Percentiles rank a stretch among this genome's conserved stretches.
phyloP scores from a whole-genome alignment of 2,888 invertebrate genomes.

The Xylocampa areola region DNA sequence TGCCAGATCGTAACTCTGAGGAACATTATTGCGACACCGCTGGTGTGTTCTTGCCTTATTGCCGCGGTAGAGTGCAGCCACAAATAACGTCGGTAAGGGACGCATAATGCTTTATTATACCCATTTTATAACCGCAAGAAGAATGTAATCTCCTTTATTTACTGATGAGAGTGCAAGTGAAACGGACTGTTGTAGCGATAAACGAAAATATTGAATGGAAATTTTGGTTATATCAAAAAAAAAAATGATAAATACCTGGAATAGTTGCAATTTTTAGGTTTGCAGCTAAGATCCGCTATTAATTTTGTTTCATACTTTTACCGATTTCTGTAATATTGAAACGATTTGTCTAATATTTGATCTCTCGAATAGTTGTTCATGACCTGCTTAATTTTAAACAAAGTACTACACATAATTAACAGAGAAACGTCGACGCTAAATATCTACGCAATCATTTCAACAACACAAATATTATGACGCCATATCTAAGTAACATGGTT shows the following conservation, averaged over 20 bases:
- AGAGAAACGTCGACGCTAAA: not conserved
- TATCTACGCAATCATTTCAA: not conserved
- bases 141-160: conserved; percentile 84
- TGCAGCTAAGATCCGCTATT: no score
- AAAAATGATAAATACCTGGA: no score
- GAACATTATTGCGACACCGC: conserved; percentile 66
- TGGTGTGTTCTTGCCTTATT: conserved; percentile 75
- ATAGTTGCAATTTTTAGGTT: no score
- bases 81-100: conserved; percentile 79
- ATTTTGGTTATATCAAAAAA: conserved; percentile 10
- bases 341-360: no score
- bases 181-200: conserved; percentile 71
- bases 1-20: conserved; percentile 68
- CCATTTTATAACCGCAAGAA: conserved; percentile 82
- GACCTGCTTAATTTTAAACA: not conserved
- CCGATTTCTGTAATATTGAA: no score
- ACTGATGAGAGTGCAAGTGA: conserved; percentile 74
- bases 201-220: conserved; percentile 64
- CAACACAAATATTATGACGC: conserved; percentile 8
- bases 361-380: conserved; percentile 16
- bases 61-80: conserved; percentile 78
- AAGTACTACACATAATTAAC: not conserved
- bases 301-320: no score
- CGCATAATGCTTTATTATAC: conserved; percentile 85
- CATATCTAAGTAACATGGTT: conserved; percentile 17